Percentiles rank a stretch among this genome's conserved stretches.
Conservation (phyloP, 2,797 vertebrate species). For the Lacerta bilineata region DNA sequence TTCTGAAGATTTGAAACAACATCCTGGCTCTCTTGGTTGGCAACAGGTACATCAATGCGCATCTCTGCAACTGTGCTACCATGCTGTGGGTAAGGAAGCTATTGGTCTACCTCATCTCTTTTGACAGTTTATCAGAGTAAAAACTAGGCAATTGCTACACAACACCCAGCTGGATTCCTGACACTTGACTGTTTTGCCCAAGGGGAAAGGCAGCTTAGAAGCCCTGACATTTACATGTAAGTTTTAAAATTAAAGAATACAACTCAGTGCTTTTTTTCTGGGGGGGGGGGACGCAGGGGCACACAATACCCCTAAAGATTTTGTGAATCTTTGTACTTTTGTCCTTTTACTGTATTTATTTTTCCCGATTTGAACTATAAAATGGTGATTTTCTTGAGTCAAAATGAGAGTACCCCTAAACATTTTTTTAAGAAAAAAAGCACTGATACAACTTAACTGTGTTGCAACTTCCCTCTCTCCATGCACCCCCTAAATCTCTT, state of each 20-base stretch:
- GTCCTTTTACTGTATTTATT: no score
- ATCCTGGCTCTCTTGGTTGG: slow-evolving; percentile 17
- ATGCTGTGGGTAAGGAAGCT: not conserved
- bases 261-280: no score
- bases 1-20: slow-evolving; percentile 44
- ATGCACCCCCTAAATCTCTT: no score
- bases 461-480: no score
- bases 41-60: not conserved
- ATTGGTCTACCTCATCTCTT: not conserved
- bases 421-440: no score
- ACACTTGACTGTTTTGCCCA: not conserved
- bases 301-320: no score
- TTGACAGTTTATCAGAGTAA: not conserved
- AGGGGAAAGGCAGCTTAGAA: not conserved
- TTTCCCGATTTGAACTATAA: no score
- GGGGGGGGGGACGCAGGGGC: no score
- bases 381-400: no score
- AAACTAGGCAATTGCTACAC: not conserved
- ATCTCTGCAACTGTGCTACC: not conserved
- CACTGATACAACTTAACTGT: no score
- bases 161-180: not conserved
- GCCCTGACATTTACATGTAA: not conserved
- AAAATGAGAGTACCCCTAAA: no score
- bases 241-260: not conserved
- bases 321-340: no score